These are phyloP conservation scores for Pseudolaguvia tuberculata DNA, from an alignment of 2,113 vertebrate species.

Conservation along the genomic window DNA sequence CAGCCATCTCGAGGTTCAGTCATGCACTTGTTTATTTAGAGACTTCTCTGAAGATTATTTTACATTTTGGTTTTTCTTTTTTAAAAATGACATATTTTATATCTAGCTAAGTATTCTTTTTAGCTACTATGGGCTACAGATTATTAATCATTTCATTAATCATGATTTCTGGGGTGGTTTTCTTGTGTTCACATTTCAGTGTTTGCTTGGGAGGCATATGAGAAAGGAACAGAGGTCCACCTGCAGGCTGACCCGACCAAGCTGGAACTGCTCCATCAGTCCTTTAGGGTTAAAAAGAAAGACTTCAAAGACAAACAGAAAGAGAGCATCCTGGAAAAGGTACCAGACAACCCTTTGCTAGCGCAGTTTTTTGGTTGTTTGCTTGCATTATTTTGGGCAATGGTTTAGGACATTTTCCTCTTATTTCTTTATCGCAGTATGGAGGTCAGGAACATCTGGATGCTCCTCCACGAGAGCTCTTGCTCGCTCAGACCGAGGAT, in stretches of 20 bases:
- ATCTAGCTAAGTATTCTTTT: too few species aligned
- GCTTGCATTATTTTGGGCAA: too few species aligned
- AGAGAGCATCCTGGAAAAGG: constrained; percentile 90
- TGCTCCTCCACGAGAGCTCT: constrained; percentile 82
- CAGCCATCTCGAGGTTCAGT: too few species aligned
- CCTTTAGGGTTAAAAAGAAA: constrained; percentile 98
- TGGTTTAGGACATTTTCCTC: not conserved
- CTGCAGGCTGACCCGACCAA: constrained; percentile 97
- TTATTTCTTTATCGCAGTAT: constrained; percentile 71
- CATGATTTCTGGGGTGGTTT: not conserved
- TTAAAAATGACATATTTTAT: too few species aligned
- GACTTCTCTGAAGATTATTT: too few species aligned
- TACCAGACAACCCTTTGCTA: constrained; percentile 46
- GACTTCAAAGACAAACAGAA: constrained; percentile 93
- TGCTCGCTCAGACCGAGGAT: constrained; percentile 94
- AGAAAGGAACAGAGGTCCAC: constrained; percentile 95
- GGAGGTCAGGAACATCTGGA: constrained; percentile 91
- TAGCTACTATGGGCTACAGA: too few species aligned
- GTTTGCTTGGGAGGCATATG: constrained; percentile 98
- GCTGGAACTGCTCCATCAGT: constrained; percentile 87
- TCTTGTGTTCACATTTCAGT: constrained; percentile 75
- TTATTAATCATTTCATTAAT: too few species aligned
- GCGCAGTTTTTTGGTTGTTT: too few species aligned
- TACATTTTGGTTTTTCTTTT: too few species aligned
- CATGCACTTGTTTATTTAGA: too few species aligned